These are phyloP conservation scores for Agelas oroides DNA, from an alignment of 37 sponge, comb jelly and placozoan genomes.

Conservation along the genomic window DNA sequence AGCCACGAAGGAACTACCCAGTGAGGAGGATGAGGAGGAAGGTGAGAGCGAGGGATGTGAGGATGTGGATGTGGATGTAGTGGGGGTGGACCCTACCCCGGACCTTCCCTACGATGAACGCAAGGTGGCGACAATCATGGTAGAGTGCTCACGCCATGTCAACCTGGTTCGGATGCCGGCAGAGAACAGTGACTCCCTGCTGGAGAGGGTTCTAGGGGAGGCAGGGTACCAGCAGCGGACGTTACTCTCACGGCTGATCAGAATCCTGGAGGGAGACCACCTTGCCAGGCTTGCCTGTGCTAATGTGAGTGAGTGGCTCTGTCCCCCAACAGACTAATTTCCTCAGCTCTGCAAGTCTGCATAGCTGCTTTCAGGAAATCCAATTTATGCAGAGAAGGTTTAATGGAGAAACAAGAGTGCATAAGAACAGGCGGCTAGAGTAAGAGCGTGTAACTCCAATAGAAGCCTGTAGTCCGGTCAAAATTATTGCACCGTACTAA, in stretches of 20 bases:
- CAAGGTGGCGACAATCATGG: slow-evolving; percentile 75
- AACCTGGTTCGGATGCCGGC: slow-evolving; percentile 67
- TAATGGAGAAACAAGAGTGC: no score
- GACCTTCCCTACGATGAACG: slow-evolving; percentile 48
- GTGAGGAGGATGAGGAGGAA: slow-evolving; percentile 6
- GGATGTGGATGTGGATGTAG: slow-evolving; percentile 52
- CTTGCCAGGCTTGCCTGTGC: slow-evolving; percentile 63
- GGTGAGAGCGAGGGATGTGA: slow-evolving; percentile 4
- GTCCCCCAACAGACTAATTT: no score
- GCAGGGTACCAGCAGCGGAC: slow-evolving; percentile 41
- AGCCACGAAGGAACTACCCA: no score
- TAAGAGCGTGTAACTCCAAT: no score
- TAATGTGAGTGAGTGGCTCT: slow-evolving; percentile 53
- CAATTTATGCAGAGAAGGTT: no score
- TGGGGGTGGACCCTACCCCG: slow-evolving; percentile 16
- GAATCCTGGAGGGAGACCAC: slow-evolving; percentile 58
- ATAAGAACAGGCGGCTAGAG: no score
- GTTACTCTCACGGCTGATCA: slow-evolving; percentile 43
- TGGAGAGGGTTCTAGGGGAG: slow-evolving; percentile 48
- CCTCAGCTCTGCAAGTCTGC: no score
- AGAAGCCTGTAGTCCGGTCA: no score
- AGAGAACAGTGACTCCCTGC: slow-evolving; percentile 46
- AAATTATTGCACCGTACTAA: no score
- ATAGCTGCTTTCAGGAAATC: no score
- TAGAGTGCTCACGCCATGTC: slow-evolving; percentile 78